phyloP scores from a whole-genome alignment of 2,888 invertebrate genomes.

The Crossocerus cetratus region DNA sequence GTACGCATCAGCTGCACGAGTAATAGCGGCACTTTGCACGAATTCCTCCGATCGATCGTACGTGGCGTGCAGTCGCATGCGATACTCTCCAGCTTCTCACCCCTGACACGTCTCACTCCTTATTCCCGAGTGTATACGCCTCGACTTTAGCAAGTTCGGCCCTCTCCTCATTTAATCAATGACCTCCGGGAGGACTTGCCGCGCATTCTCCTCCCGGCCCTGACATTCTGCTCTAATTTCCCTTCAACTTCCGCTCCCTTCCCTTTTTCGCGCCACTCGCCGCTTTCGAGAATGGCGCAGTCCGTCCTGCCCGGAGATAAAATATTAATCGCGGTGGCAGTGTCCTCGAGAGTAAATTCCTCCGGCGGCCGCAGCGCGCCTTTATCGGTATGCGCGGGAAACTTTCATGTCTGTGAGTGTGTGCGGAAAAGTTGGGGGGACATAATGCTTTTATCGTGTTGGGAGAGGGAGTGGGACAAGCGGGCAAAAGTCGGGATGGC shows the following conservation, averaged over 20 bases:
- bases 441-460: slow-evolving; percentile 35
- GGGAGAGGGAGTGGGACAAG: slow-evolving; percentile 4
- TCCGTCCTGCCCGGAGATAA: background rate
- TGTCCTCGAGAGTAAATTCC: slow-evolving; percentile 11
- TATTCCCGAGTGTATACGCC: too few species aligned
- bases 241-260: too few species aligned
- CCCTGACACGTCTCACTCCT: too few species aligned
- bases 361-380: background rate
- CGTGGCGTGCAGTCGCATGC: too few species aligned
- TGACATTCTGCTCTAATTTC: background rate
- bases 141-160: too few species aligned
- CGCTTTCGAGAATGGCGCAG: background rate
- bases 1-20: too few species aligned
- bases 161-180: background rate
- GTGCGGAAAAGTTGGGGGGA: background rate
- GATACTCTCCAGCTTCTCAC: too few species aligned
- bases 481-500: slow-evolving; percentile 4
- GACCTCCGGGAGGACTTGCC: background rate
- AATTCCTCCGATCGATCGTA: too few species aligned
- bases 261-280: background rate
- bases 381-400: background rate
- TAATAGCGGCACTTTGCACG: too few species aligned
- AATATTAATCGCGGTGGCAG: slow-evolving; percentile 3
- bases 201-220: background rate
- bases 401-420: slow-evolving; percentile 14